These are phyloP conservation scores for Meganola albula DNA, from an alignment of 2,888 invertebrate species.

Conservation along the genomic window DNA sequence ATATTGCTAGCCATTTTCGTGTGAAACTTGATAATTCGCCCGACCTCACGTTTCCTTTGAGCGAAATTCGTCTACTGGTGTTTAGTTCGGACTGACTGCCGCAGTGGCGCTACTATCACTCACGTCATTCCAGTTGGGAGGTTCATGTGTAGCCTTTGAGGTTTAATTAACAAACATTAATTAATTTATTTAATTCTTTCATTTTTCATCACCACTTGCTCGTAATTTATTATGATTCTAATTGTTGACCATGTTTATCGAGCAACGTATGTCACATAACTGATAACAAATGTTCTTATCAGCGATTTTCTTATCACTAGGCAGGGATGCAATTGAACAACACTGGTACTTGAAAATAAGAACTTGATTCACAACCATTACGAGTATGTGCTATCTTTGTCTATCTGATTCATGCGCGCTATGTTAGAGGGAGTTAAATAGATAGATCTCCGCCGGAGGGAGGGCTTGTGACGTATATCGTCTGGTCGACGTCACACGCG, in stretches of 20 bases:
- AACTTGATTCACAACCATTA: constrained; percentile 70
- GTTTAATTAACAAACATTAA: constrained; percentile 62
- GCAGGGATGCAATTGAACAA: constrained; percentile 49
- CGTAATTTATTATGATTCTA: constrained; percentile 13
- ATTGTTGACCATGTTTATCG: constrained; percentile 15
- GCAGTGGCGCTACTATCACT: constrained; percentile 54
- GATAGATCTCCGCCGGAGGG: constrained; percentile 32
- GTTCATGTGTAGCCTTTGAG: constrained; percentile 48
- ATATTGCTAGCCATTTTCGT: constrained; percentile 72
- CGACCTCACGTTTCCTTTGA: constrained; percentile 49
- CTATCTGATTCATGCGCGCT: constrained; percentile 42
- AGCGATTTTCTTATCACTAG: constrained; percentile 54
- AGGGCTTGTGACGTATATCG: constrained; percentile 55
- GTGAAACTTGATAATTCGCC: constrained; percentile 50
- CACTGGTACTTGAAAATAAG: constrained; percentile 53
- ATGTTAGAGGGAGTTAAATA: constrained; percentile 42
- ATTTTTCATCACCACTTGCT: constrained; percentile 12
- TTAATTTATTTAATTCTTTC: constrained; percentile 25
- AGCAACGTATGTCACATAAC: constrained; percentile 19
- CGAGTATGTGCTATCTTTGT: constrained; percentile 47
- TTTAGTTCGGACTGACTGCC: constrained; percentile 47
- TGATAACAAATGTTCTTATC: constrained; percentile 41
- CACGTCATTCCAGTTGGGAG: constrained; percentile 67
- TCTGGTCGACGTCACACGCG: constrained; percentile 69
- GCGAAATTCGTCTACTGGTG: constrained; percentile 61